Base-by-base conservation (phyloP, 1,140 invertebrate species). In the Drosophila chauvacae region DNA sequence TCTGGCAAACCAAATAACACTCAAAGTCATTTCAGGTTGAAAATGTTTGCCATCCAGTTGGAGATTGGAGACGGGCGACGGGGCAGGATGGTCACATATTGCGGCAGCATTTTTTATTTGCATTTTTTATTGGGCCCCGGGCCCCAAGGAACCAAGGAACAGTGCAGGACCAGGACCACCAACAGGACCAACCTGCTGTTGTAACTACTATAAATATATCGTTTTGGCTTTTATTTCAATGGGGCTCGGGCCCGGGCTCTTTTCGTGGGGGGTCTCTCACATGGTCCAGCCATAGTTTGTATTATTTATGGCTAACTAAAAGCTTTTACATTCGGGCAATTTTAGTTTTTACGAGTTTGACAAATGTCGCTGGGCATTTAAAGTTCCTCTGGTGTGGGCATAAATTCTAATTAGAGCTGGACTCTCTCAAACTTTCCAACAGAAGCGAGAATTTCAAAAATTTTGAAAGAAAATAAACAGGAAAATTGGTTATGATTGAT, bases 231-330 rank as follows among this genome's bases (percentile, higher is more conserved):
- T 81, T 70, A 74, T 82, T 62, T 81, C 58, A 65, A 44, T 30
- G 16, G 72, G 35, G 41, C 20, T 16, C 20, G 11, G 45, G 33
- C 30, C n/a, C 18, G 18, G 59, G 45, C 59, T 66, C 45, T 73
- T 59, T 68, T 45, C 42, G 33, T 61, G 33, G 20, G 20, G 23
- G 20, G 57, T 23, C 41, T 61, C 51, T 11, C 61, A 18, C 62
- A 11, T 41, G 41, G 53, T 56, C 68, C 63, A 63, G 83, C 80
- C 70, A 88, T 80, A 88, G 84, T 88, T 87, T 87, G 58, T 77
- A 87, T 83, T 87, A 87, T 87, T 87, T 87, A 87, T 87, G 83
- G 73, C 47, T 62, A 87, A 78, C 84, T 87, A 87, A 87, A 87
- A 87, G 84, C 85, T 87, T 88, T 87, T 88, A 80, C 83, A 86